Base-by-base conservation (phyloP, 2,113 vertebrate species). In the Sinocyclocheilus anophthalmus region DNA sequence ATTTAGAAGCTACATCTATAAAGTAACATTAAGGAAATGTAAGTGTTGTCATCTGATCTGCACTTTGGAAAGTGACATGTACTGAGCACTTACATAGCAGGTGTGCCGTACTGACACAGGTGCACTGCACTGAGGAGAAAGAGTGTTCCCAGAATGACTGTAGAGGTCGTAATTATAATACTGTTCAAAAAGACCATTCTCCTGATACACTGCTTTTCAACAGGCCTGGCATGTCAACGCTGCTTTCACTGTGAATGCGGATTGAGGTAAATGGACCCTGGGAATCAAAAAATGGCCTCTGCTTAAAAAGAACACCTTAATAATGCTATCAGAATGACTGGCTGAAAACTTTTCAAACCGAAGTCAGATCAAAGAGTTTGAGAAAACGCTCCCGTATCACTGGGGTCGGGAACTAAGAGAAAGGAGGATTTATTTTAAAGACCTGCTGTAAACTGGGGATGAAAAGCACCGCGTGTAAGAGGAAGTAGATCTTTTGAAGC, bases 151-250 rank as follows among this genome's bases (percentile, higher is more conserved):
- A 45, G 83, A 85, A 83, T 76, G 78, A 84, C 69, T 37, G 39
- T 67, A 67, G 45, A 45, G 50, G 61, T 26, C 59, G 12, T 82
- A 88, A 88, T 88, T 88, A 88, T 85, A 78, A 85, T 84, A 88
- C 85, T 85, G 63, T 69, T 45, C 26, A 85, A 39, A 77, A 85
- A 88, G n/a, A 11, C 72, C 33, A 2, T 48, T 3, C 45, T 48
- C 11, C 11, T 48, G 45, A 48, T 12, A 11, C 72, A 18, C 13
- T 55, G 24, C 30, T 67, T 81, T 81, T 50, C 39, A 81, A 67
- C 3, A 65, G n/a, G 39, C 4, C 39, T 45, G 22, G 39, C 22
- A 45, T 81, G 61, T 84, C 83, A 75, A 11, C 14, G 3, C 16
- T 39, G 50, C 45, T 73, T 78, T 81, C 16, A 80, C 13, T 75